phyloP scores from a whole-genome alignment of 2,888 invertebrate genomes.

The Microchrysa polita region DNA sequence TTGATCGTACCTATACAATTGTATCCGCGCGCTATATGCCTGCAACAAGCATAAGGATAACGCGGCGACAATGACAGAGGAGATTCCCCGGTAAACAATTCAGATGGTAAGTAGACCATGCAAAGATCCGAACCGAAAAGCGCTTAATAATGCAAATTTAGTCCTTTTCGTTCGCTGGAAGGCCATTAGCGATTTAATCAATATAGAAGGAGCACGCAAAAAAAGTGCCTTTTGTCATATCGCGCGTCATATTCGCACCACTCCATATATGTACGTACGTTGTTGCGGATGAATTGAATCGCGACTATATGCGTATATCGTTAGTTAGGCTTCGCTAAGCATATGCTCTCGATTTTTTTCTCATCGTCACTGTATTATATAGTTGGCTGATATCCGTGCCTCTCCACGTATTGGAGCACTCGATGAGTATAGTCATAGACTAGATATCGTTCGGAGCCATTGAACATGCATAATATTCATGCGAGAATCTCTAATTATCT shows the following conservation, averaged over 20 bases:
- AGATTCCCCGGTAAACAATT: constrained; percentile 12
- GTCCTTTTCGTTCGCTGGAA: constrained; percentile 2
- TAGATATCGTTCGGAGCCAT: constrained; percentile 11
- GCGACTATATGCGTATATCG: neutral
- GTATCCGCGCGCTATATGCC: too few species aligned
- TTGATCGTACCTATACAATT: too few species aligned
- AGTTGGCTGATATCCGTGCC: neutral
- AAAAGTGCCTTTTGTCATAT: constrained; percentile 21
- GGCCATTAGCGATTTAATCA: constrained; percentile 15
- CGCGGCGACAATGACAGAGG: neutral
- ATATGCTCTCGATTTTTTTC: neutral
- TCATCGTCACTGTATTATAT: neutral
- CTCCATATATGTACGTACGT: too few species aligned
- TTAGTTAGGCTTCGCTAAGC: constrained; percentile 26
- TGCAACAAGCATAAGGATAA: too few species aligned
- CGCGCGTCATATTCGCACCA: neutral
- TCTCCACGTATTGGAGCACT: neutral
- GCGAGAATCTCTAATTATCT: constrained; percentile 28
- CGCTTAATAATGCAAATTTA: constrained; percentile 31
- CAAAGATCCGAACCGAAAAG: constrained; percentile 23
- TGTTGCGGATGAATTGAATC: neutral
- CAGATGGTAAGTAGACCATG: constrained; percentile 16
- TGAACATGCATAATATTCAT: constrained; percentile 35
- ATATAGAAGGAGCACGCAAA: neutral
- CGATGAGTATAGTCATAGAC: neutral